Base-by-base conservation (phyloP, 1,140 invertebrate species). In the Drosophila trapezifrons region DNA sequence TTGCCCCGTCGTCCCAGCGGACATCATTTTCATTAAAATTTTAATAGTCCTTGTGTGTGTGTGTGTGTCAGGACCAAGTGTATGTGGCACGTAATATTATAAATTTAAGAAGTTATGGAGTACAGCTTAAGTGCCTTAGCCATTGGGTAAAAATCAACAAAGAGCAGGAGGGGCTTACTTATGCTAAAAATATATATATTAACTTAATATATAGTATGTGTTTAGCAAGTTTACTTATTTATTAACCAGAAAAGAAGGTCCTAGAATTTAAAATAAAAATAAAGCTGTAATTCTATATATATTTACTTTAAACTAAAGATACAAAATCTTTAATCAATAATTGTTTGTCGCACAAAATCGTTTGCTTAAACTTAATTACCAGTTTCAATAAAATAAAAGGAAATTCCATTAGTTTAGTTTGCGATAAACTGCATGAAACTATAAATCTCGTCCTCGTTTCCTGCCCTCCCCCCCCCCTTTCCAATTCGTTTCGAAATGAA, bases 11-110 rank as follows among this genome's bases (percentile, higher is more conserved):
- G 67, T 80, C 81, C 81, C 81, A 57, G 43, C 45, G 79, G 79
- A 78, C 83, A 82, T 76, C 82, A 73, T 79, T 86, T 86, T 86
- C 83, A 86, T 87, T 86, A 87, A 86, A 86, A 82, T 87, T 86
- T 86, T 86, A 86, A 86, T 86, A 87, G 82, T 56, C 83, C 57
- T 54, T 75, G 46, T 20, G 27, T 54, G 54, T 42, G 27, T 62
- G 32, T 40, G 55, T 38, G 25, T 43, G 58, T n/a, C 18, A 35
- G 54, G 20, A 37, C 15, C 32, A 43, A 47, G 38, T 38, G 54
- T 51, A 40, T 38, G 17, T 67, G 47, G 62, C 80, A 77, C 54
- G 76, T 77, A 84, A 84, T 85, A 85, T 77, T 80, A 85, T 85
- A 85, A 84, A 71, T 84, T 84, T 73, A 66, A 78, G 43, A 78